Conservation (phyloP, 2,888 invertebrate genomes). For the Nemotelus nigrinus region DNA sequence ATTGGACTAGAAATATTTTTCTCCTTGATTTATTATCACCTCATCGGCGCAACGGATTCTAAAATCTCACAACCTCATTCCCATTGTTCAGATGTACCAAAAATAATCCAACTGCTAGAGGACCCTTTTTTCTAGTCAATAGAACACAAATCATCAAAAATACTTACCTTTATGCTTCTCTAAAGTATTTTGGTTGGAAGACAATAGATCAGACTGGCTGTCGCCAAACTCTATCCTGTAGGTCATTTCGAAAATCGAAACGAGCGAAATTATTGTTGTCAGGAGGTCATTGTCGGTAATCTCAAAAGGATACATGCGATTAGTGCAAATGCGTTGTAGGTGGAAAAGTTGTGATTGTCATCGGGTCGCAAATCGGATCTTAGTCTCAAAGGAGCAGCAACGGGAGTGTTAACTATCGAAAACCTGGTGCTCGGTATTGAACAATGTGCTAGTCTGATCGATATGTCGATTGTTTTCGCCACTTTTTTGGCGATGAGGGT, state of each 20-base stretch:
- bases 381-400: conserved; percentile 28
- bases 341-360: conserved; percentile 17
- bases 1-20: no score
- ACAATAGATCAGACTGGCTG: conserved; percentile 55
- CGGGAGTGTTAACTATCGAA: conserved; percentile 34
- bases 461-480: background rate
- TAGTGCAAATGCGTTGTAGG: conserved; percentile 41
- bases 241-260: background rate
- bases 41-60: conserved; percentile 15
- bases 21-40: conserved; percentile 21
- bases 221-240: conserved; percentile 54
- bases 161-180: conserved; percentile 31
- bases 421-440: conserved; percentile 46
- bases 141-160: conserved; percentile 38
- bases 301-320: conserved; percentile 42
- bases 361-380: conserved; percentile 35
- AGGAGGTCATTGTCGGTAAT: conserved; percentile 42
- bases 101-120: conserved; percentile 39
- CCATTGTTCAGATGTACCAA: conserved; percentile 21
- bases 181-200: conserved; percentile 53
- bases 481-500: conserved; percentile 42
- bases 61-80: conserved; percentile 14
- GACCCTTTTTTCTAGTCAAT: conserved; percentile 43
- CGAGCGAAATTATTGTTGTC: conserved; percentile 31
- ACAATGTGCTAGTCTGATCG: conserved; percentile 34